Evolutionary conservation across 2,113 vertebrate species (phyloP).

Genomic region (Machaerirhynchus nigripectus): DNA sequence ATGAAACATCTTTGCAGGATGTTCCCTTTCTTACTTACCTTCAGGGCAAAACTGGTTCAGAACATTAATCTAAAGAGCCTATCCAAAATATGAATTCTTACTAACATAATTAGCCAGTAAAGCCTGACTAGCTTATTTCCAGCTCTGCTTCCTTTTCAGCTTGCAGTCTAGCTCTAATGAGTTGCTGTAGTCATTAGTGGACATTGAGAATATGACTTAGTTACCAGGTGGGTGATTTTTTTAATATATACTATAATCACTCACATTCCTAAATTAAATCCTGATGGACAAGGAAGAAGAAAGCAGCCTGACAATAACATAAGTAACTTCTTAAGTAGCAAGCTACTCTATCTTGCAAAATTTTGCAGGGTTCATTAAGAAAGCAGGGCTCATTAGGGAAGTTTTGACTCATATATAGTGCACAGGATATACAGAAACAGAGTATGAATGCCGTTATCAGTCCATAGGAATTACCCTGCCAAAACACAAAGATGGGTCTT

Average conservation of each 20-base stretch:
- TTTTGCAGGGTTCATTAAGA: not conserved
- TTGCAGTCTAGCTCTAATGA: not conserved
- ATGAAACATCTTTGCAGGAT: not conserved
- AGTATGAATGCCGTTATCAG: not conserved
- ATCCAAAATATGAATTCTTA: not conserved
- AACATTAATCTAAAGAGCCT: not conserved
- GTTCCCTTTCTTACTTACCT: not conserved
- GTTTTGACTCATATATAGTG: not conserved
- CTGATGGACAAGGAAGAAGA: not conserved
- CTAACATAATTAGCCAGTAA: not conserved
- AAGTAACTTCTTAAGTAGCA: not conserved
- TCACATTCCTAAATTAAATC: not conserved
- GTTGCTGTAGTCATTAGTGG: not conserved
- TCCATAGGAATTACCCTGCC: not conserved
- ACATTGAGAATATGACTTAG: not conserved
- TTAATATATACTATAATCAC: not conserved
- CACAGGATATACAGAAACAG: not conserved
- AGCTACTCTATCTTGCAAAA: not conserved
- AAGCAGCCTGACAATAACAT: not conserved
- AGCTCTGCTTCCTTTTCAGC: not conserved
- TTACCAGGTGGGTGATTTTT: not conserved
- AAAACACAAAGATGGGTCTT: not conserved
- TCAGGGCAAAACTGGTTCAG: not conserved
- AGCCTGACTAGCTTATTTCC: not conserved
- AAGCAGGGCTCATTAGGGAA: not conserved